Conservation (phyloP, 2,113 vertebrate genomes). For the Heterotilapia buettikoferi region DNA sequence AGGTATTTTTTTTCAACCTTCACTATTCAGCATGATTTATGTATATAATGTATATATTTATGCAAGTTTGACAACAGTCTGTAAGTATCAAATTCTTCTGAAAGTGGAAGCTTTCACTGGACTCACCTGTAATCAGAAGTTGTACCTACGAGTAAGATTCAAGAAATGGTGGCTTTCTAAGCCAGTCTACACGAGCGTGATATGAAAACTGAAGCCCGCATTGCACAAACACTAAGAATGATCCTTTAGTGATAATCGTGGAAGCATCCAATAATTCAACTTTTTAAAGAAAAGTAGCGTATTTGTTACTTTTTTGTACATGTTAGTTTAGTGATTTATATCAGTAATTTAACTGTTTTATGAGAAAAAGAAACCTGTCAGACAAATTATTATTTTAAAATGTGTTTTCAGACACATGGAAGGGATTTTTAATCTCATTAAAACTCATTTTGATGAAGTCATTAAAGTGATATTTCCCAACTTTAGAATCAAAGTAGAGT, state of each 20-base stretch:
- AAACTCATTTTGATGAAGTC: neutral
- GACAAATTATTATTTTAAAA: neutral
- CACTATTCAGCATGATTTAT: neutral
- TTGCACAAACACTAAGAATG: neutral
- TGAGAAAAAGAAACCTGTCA: neutral
- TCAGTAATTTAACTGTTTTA: neutral
- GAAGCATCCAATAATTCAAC: neutral
- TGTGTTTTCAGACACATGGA: neutral
- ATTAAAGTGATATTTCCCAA: neutral
- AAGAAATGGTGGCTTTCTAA: neutral
- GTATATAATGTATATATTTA: neutral
- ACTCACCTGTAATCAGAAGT: neutral
- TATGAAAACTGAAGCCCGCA: neutral
- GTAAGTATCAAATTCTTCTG: neutral
- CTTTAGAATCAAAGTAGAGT: neutral
- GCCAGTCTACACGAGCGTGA: neutral
- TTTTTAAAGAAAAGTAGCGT: neutral
- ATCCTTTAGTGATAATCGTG: neutral
- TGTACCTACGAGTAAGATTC: neutral
- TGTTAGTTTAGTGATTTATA: neutral
- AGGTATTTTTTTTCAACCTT: neutral
- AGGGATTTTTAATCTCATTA: neutral
- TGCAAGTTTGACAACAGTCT: neutral
- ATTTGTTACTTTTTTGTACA: neutral
- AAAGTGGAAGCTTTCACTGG: neutral